A percentile compares a stretch with the other conserved stretches of the same genome.
phyloP scores from a whole-genome alignment of 2,888 invertebrate species.

The Acrobasis suavella region DNA sequence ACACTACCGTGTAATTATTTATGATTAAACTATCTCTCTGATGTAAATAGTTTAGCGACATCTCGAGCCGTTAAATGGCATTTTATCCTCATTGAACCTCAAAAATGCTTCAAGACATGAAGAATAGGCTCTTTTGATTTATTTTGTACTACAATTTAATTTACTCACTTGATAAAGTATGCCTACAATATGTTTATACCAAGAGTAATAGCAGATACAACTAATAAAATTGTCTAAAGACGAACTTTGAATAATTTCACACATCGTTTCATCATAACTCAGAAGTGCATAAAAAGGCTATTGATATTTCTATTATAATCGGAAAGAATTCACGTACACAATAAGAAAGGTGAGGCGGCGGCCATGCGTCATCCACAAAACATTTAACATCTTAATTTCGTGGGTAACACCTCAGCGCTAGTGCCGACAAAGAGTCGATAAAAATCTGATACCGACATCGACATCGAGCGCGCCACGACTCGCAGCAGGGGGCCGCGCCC shows the following conservation, averaged over 20 bases:
- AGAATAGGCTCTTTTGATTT: too few species aligned
- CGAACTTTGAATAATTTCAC: constrained; percentile 44
- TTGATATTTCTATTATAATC: constrained; percentile 72
- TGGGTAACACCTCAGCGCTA: constrained; percentile 77
- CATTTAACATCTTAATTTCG: constrained; percentile 79
- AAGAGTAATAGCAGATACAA: constrained; percentile 6
- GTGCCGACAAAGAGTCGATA: constrained; percentile 79
- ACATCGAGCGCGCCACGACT: constrained; percentile 44
- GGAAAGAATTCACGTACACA: constrained; percentile 41
- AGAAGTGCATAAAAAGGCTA: constrained; percentile 53
- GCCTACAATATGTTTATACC: too few species aligned
- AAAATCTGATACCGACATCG: constrained; percentile 67
- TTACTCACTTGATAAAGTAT: too few species aligned
- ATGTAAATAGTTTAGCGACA: too few species aligned
- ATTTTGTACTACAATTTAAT: too few species aligned
- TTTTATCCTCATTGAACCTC: too few species aligned
- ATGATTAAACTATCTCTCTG: too few species aligned
- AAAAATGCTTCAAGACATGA: too few species aligned
- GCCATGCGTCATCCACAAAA: constrained; percentile 77
- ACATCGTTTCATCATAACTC: constrained; percentile 54
- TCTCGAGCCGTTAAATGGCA: too few species aligned
- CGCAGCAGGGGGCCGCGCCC: constrained; percentile 67
- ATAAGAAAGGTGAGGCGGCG: constrained; percentile 51
- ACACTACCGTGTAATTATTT: too few species aligned
- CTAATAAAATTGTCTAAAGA: constrained; percentile 2